Evolutionary conservation across 2,888 invertebrate species (phyloP), one percentile per base, ranked within the genome.

Genomic region (Xylota segnis): DNA sequence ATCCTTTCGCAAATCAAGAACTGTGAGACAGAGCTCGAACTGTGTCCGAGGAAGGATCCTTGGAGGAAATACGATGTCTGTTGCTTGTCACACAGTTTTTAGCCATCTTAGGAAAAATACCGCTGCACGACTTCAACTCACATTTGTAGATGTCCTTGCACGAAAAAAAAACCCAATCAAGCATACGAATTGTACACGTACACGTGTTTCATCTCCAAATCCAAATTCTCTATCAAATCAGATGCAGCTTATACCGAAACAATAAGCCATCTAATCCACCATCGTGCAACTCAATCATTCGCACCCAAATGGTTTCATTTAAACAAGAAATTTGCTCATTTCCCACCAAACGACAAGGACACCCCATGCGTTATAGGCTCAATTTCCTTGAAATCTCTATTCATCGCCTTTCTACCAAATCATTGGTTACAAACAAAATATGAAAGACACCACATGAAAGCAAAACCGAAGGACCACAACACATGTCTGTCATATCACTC

Each of bases 261-360:
- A 61, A 82, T 75, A 81, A 75, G 40, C 82, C 37, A 58, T 59
- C 45, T 66, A 70, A 82, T 61, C 59, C 59, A 37, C 32, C 47
- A 27, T 37, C 40, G 18, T 61, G n/a, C 23, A 70, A 81, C 84
- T 84, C 79, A 84, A 84, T 84, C 84, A 75, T 84, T 84, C 52
- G 68, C 75, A 65, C 65, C 52, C 75, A 81, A 75, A 81, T 84
- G 70, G 81, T 52, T 76, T 59, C 63, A 52, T 81, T 71, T 65
- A 47, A 76, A 81, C 32, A 14, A 43, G 58, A n/a, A 78, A 45
- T 56, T 43, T 47, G 27, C 59, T 45, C 58, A 70, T 47, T 47
- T 52, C 58, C 65, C 63, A 40, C 45, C 47, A 14, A 16, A 23
- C n/a, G n/a, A n/a, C n/a, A n/a, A 59, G 52, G 18, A 34, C n/a